Percentiles rank a stretch among this genome's conserved stretches.
These are phyloP conservation scores for Patella vulgata DNA, from an alignment of 1,140 invertebrate genomes.

Conservation along the genomic window DNA sequence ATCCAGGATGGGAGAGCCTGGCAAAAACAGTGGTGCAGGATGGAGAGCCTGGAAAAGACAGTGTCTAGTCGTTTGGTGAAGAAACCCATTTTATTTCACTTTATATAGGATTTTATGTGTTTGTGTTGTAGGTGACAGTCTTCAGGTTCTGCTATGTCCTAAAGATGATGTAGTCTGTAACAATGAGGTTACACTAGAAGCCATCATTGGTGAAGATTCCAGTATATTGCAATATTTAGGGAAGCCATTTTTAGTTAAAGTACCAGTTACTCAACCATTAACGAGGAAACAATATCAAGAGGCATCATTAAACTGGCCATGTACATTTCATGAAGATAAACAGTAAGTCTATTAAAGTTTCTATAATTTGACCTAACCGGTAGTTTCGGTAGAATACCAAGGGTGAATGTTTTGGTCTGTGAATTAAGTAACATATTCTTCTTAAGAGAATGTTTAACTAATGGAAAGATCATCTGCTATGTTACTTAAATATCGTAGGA, in stretches of 20 bases:
- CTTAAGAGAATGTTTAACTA: not conserved
- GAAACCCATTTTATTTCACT: no score
- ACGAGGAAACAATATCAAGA: slow-evolving; percentile 76
- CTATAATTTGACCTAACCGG: no score
- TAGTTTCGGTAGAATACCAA: no score
- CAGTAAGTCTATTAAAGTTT: no score
- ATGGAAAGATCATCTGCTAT: not conserved
- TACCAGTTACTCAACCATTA: slow-evolving; percentile 73
- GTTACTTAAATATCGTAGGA: not conserved
- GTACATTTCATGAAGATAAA: slow-evolving; percentile 80
- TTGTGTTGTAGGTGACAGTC: slow-evolving; percentile 6
- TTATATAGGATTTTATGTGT: no score
- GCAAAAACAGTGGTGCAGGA: no score
- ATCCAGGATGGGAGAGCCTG: no score
- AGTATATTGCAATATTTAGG: slow-evolving; percentile 11
- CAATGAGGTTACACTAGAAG: not conserved
- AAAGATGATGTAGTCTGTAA: not conserved
- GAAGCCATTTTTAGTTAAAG: slow-evolving; percentile 58
- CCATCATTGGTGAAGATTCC: not conserved
- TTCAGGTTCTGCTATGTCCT: slow-evolving; percentile 15
- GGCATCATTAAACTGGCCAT: slow-evolving; percentile 78
- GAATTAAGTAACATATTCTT: not conserved
- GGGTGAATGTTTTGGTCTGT: not conserved
- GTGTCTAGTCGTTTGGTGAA: no score
- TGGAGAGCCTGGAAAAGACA: no score